Evolutionary conservation across 2,113 vertebrate species (phyloP).

Genomic region (Ochotona curzoniae): DNA sequence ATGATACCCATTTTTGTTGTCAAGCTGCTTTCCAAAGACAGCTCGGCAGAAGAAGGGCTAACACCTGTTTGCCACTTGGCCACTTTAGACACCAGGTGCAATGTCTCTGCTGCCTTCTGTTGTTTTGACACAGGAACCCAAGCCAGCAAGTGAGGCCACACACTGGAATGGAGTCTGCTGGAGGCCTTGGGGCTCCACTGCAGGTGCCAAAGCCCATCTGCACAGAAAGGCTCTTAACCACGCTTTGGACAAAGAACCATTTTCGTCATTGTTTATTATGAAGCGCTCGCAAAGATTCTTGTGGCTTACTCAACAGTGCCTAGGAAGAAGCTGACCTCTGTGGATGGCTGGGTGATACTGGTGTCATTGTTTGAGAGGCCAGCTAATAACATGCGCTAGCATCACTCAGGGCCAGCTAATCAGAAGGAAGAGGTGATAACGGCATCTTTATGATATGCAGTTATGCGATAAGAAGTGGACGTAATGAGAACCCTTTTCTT

Average conservation of each 20-base stretch:
- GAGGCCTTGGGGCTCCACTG: background rate
- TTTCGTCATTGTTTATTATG: background rate
- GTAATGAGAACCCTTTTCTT: conserved; percentile 78
- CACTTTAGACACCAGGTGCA: background rate
- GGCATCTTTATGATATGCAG: conserved; percentile 70
- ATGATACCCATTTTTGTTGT: background rate
- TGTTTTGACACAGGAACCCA: conserved; percentile 24
- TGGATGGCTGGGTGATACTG: conserved; percentile 52
- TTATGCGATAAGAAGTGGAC: conserved; percentile 76
- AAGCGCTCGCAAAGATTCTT: background rate
- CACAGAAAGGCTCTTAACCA: background rate
- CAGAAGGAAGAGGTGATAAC: conserved; percentile 81
- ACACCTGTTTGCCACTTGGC: background rate
- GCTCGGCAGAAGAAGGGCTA: too few species aligned
- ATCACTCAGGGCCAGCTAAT: conserved; percentile 76
- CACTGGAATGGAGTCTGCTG: background rate
- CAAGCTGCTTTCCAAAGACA: background rate
- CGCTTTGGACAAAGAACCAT: background rate
- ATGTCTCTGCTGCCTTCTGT: background rate
- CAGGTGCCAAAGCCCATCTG: background rate
- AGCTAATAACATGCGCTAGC: conserved; percentile 70
- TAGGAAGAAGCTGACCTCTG: conserved; percentile 1
- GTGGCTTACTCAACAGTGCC: background rate
- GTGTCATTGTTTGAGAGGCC: conserved; percentile 68
- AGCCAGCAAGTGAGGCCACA: background rate